Percentiles rank a stretch among this genome's conserved stretches.
Evolutionary conservation across 2,888 invertebrate genomes (phyloP).

Genomic region (Cenopis cana): DNA sequence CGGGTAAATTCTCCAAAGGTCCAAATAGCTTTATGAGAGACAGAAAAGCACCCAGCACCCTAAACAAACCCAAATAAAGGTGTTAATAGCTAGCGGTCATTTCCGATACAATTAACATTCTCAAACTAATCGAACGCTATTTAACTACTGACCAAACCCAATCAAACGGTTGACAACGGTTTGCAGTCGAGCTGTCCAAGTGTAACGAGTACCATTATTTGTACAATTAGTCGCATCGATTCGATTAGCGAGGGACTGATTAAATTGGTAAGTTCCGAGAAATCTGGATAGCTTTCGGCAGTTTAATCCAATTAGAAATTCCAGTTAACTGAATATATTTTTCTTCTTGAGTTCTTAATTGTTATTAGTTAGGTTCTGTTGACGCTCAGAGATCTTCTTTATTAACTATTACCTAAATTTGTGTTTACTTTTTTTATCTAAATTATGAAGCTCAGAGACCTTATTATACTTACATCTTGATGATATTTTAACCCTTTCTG

Average conservation of each 20-base stretch:
- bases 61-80: neutral
- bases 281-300: neutral
- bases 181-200: slow-evolving; percentile 16
- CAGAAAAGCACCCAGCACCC: too few species aligned
- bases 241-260: slow-evolving; percentile 3
- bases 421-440: too few species aligned
- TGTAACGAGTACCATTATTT: slow-evolving; percentile 12
- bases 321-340: too few species aligned
- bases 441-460: too few species aligned
- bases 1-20: too few species aligned
- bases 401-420: too few species aligned
- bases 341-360: too few species aligned
- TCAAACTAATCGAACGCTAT: slow-evolving; percentile 23
- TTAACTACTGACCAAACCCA: slow-evolving; percentile 17
- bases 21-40: too few species aligned
- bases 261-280: neutral
- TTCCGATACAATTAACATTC: slow-evolving; percentile 5
- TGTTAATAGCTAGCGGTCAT: neutral
- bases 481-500: too few species aligned
- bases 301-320: neutral
- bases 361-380: too few species aligned
- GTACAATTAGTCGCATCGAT: slow-evolving; percentile 22
- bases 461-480: too few species aligned
- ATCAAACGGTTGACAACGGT: slow-evolving; percentile 14
- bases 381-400: too few species aligned